Conservation (phyloP, 2,888 invertebrate genomes). For the Dione vanillae region DNA sequence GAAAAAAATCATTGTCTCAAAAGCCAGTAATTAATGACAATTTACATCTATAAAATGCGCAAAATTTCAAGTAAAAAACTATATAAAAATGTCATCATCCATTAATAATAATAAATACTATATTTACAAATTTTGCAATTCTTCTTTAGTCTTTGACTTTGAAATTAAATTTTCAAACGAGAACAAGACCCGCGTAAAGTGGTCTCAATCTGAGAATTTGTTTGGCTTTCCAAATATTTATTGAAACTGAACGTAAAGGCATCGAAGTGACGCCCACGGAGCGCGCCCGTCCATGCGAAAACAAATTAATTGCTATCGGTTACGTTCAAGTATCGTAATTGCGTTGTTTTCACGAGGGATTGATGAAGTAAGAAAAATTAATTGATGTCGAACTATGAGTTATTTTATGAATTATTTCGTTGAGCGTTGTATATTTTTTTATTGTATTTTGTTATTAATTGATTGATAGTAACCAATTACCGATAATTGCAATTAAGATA, state of each 20-base stretch:
- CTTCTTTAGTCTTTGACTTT: background rate
- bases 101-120: too few species aligned
- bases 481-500: background rate
- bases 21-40: too few species aligned
- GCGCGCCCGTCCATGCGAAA: constrained; percentile 30
- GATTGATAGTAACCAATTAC: background rate
- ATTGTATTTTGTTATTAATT: background rate
- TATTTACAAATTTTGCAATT: background rate
- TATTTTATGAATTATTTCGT: constrained; percentile 16
- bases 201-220: constrained; percentile 18
- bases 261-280: constrained; percentile 24
- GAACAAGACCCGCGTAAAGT: constrained; percentile 7
- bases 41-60: too few species aligned
- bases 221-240: constrained; percentile 32
- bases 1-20: too few species aligned
- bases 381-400: constrained; percentile 59
- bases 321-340: constrained; percentile 77
- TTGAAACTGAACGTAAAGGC: constrained; percentile 28
- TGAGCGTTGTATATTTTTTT: constrained; percentile 51
- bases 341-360: constrained; percentile 72
- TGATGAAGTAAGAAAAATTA: constrained; percentile 80
- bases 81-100: too few species aligned
- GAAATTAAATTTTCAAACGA: background rate
- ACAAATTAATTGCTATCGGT: constrained; percentile 77
- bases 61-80: too few species aligned